phyloP scores from a whole-genome alignment of 1,140 invertebrate species.

The Lasioglossum baleicum region DNA sequence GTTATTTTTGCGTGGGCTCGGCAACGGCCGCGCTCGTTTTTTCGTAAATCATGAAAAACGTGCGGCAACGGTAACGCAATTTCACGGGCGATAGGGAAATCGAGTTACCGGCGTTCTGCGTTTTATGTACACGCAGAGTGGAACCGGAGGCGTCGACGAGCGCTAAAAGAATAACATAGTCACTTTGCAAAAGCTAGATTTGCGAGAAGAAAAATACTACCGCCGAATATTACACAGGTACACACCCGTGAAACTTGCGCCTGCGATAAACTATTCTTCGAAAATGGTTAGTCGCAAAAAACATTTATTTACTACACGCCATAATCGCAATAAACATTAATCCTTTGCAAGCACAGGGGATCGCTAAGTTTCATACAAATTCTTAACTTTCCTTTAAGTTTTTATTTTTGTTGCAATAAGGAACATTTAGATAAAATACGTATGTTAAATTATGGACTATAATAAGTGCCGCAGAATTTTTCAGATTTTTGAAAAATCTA shows the following conservation, averaged over 20 bases:
- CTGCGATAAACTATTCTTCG: background rate
- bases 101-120: slow-evolving; percentile 34
- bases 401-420: no score
- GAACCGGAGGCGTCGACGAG: slow-evolving; percentile 8
- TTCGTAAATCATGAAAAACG: slow-evolving; percentile 53
- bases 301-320: no score
- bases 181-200: slow-evolving; percentile 20
- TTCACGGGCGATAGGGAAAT: slow-evolving; percentile 49
- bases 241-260: background rate
- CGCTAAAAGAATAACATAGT: background rate
- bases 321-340: no score
- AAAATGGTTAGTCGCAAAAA: background rate
- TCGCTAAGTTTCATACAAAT: no score
- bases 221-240: background rate
- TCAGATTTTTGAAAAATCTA: no score
- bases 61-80: slow-evolving; percentile 32
- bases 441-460: no score
- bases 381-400: no score
- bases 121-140: slow-evolving; percentile 37
- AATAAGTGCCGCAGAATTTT: no score
- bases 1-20: slow-evolving; percentile 5
- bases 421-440: no score
- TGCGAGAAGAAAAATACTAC: background rate
- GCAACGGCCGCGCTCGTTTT: slow-evolving; percentile 10
- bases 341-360: no score